Evolutionary conservation across 1,140 invertebrate genomes (phyloP).

Genomic region (Ooceraea biroi): DNA sequence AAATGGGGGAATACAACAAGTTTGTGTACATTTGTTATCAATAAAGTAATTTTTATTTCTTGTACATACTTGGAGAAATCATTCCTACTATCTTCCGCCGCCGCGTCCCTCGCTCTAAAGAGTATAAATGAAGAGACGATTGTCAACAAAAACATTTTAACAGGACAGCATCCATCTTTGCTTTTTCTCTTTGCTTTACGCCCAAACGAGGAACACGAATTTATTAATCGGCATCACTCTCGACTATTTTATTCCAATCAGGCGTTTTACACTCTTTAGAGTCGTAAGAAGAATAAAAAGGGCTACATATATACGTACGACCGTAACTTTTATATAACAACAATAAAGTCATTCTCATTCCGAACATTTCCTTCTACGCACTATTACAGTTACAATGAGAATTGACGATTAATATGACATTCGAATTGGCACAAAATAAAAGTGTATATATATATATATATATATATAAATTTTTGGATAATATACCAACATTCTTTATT

Average conservation of each 20-base stretch:
- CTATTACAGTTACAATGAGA: constrained; percentile 10
- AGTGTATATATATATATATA: constrained; percentile 23
- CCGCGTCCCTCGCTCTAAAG: constrained; percentile 20
- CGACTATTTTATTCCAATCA: not conserved
- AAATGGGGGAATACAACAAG: constrained; percentile 72
- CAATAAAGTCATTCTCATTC: constrained; percentile 11
- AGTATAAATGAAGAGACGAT: constrained; percentile 34
- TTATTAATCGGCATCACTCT: too few species aligned
- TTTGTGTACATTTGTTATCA: constrained; percentile 83
- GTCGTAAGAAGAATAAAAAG: not conserved
- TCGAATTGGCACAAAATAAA: constrained; percentile 56
- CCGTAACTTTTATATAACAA: constrained; percentile 33
- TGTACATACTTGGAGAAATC: constrained; percentile 77
- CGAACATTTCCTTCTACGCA: constrained; percentile 23
- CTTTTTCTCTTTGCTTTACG: too few species aligned
- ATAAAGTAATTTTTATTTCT: constrained; percentile 85
- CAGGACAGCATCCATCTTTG: not conserved
- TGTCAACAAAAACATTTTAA: not conserved
- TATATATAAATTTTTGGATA: constrained; percentile 26
- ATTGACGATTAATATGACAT: constrained; percentile 21
- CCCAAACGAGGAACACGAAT: too few species aligned
- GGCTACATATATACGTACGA: not conserved
- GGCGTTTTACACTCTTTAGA: constrained; percentile 41
- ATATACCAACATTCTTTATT: constrained; percentile 56
- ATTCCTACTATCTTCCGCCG: constrained; percentile 11